phyloP scores from a whole-genome alignment of 2,797 vertebrate species.

The Channa striata region DNA sequence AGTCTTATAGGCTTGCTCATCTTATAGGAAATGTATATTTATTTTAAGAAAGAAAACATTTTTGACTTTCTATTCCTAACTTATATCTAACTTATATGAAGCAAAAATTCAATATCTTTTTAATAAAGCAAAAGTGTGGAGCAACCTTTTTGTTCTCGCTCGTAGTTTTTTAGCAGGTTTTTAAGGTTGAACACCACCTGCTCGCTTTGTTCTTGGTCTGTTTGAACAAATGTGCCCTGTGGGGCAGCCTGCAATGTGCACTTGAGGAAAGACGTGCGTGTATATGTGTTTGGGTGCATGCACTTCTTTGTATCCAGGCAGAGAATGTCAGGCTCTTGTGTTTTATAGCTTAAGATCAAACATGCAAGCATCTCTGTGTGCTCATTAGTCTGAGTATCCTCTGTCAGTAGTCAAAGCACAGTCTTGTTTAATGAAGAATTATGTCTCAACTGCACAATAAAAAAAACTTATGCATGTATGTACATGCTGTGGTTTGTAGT shows the following conservation, averaged over 20 bases:
- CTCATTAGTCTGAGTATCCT: slow-evolving; percentile 72
- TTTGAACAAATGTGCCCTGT: slow-evolving; percentile 75
- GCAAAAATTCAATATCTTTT: slow-evolving; percentile 1
- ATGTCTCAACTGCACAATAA: slow-evolving; percentile 26
- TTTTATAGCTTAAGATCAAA: slow-evolving; percentile 76
- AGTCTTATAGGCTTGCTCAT: no score
- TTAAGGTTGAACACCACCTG: slow-evolving; percentile 64
- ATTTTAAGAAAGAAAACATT: background rate
- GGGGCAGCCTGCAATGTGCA: slow-evolving; percentile 46
- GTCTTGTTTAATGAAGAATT: slow-evolving; percentile 68
- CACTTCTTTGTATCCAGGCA: slow-evolving; percentile 67
- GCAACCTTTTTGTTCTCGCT: slow-evolving; percentile 47
- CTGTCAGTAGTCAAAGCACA: slow-evolving; percentile 61
- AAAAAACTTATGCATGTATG: no score
- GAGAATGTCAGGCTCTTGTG: slow-evolving; percentile 56
- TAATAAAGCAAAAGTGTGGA: slow-evolving; percentile 5
- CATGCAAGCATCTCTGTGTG: slow-evolving; percentile 57
- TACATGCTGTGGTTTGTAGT: background rate
- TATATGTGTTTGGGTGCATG: background rate
- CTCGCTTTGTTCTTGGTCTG: slow-evolving; percentile 74
- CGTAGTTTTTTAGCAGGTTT: slow-evolving; percentile 61
- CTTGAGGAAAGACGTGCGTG: slow-evolving; percentile 34
- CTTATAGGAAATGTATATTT: slow-evolving; percentile 8
- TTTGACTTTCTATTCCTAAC: background rate
- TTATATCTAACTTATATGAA: background rate